Evolutionary conservation across 2,888 invertebrate genomes (phyloP), one percentile per base, ranked within the genome.

Genomic region (Andrena minutula): DNA sequence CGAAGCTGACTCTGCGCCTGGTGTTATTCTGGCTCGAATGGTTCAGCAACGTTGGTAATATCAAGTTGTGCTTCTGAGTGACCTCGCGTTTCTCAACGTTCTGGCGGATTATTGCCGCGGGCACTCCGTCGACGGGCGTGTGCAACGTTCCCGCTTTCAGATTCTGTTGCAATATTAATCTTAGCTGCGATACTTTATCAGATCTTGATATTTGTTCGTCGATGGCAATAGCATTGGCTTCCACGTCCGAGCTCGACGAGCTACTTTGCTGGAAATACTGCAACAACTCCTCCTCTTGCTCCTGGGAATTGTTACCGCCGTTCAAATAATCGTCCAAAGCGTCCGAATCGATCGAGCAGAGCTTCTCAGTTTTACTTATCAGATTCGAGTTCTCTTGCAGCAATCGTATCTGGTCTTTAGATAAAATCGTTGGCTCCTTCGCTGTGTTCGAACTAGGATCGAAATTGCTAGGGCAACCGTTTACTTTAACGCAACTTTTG

Each of bases 201-300:
- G 95, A 95, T 88, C 96, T 95, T 47, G 92, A 92, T 20, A 89
- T 79, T 58, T 89, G 89, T 64, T 93, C 92, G 16, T 93, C 93
- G 1, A 83, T 80, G 16, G 88, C 49, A 30, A 88, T 78, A 1
- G 81, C 72, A 35, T 87, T 88, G 4, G 89, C 87, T 41, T 94
- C 93, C 4, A 90, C 79, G 66, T 93, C 94, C 0, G 94, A 93
- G 77, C 91, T 93, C 20, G 93, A 93, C n/a, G 93, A 93, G 83
- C 92, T 94, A 84, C 94, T 94, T 82, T 96, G 96, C 85, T 96
- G 96, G 94, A 97, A 97, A 94, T 97, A 98, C 94, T 97, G 97
- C 93, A 97, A 95, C 89, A 98, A 94, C 94, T 98, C 98, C 92
- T 97, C 97, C 93, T 98, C 97, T 91, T 97, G 97, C 90, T 97